A percentile compares a stretch with the other conserved stretches of the same genome.
phyloP scores from a whole-genome alignment of 2,888 invertebrate species.

The Eudasyphora cyanicolor region DNA sequence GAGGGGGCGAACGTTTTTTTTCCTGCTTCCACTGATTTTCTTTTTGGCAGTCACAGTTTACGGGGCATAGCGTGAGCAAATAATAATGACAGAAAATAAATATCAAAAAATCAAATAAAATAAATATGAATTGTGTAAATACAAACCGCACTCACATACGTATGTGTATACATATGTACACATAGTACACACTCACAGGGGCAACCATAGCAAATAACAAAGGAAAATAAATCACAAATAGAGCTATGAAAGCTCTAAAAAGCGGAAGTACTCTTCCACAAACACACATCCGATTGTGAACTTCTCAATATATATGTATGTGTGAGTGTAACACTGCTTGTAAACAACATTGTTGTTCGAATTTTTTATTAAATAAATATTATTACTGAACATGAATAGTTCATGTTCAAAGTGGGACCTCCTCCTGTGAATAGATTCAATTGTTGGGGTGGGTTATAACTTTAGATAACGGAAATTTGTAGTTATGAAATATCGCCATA shows the following conservation, averaged over 20 bases:
- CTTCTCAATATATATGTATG: too few relatives aligned
- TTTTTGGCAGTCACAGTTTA: constrained; percentile 6
- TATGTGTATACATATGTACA: neutral
- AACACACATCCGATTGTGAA: neutral
- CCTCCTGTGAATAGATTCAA: too few relatives aligned
- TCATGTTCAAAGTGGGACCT: constrained; percentile 10
- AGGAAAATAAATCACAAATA: neutral
- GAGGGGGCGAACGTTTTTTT: too few relatives aligned
- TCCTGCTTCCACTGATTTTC: too few relatives aligned
- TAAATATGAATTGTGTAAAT: neutral
- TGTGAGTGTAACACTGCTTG: neutral
- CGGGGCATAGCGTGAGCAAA: neutral
- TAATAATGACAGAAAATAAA: constrained; percentile 19
- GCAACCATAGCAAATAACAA: too few relatives aligned
- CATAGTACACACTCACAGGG: too few relatives aligned
- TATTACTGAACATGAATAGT: constrained; percentile 20
- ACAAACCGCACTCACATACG: neutral
- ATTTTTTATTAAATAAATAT: constrained; percentile 32
- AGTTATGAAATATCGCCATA: too few relatives aligned
- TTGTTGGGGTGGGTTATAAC: too few relatives aligned
- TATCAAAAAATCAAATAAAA: constrained; percentile 22
- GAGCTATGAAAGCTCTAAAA: neutral
- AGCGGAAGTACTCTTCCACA: neutral
- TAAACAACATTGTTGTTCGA: constrained; percentile 20
- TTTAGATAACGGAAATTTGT: too few relatives aligned